phyloP scores from a whole-genome alignment of 2,113 vertebrate species.

The Collichthys lucidus region DNA sequence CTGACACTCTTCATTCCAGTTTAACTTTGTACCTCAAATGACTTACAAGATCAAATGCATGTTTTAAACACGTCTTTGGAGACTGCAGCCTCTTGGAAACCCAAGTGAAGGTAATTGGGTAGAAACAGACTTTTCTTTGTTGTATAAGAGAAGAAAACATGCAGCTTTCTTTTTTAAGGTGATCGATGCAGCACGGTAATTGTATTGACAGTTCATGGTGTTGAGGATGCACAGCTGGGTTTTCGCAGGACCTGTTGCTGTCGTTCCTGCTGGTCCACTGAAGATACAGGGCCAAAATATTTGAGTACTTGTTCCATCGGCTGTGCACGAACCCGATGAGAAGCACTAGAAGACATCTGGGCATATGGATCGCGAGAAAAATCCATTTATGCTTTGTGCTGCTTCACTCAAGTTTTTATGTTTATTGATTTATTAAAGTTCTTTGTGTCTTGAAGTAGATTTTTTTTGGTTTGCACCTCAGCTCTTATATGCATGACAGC shows the following conservation, averaged over 20 bases:
- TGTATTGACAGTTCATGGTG: constrained; percentile 8
- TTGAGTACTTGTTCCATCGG: background rate
- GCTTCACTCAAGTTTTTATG: background rate
- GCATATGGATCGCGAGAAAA: background rate
- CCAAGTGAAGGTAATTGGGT: background rate
- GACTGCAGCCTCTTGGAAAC: background rate
- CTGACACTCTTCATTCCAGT: constrained; percentile 41
- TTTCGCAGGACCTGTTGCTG: constrained; percentile 4
- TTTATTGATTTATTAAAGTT: background rate
- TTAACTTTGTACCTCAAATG: constrained; percentile 1
- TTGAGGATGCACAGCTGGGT: constrained; percentile 10
- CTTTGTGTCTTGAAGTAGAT: background rate
- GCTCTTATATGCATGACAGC: constrained; percentile 30
- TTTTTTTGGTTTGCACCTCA: constrained; percentile 19
- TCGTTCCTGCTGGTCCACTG: background rate
- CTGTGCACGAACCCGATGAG: background rate
- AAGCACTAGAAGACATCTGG: background rate
- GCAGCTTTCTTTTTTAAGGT: background rate
- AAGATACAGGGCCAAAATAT: constrained; percentile 7
- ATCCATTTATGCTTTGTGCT: background rate
- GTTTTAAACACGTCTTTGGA: background rate
- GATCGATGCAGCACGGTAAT: constrained; percentile 11
- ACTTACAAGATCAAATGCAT: background rate
- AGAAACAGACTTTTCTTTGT: background rate
- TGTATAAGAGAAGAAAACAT: background rate